Evolutionary conservation across 2,888 invertebrate species (phyloP).

Genomic region (Yponomeuta evonymella): DNA sequence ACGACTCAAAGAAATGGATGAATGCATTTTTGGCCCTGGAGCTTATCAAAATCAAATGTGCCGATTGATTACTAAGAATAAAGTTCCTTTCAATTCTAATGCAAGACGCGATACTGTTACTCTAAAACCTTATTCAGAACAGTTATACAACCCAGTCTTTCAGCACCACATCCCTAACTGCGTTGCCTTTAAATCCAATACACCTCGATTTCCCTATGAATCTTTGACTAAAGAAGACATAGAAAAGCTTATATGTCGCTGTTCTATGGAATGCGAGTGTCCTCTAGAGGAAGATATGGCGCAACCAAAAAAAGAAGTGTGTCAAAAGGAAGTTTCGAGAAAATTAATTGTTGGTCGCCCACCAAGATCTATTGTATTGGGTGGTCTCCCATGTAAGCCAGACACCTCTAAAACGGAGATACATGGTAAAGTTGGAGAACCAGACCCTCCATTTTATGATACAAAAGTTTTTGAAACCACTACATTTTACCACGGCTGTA

Average conservation of each 20-base stretch:
- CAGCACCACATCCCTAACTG: constrained; percentile 44
- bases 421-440: not conserved
- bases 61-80: constrained; percentile 29
- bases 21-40: constrained; percentile 48
- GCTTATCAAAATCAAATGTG: constrained; percentile 39
- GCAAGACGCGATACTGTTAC: constrained; percentile 42
- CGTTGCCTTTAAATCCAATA: constrained; percentile 44
- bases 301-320: constrained; percentile 27
- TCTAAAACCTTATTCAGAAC: constrained; percentile 38
- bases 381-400: constrained; percentile 36
- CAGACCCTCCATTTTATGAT: constrained; percentile 48
- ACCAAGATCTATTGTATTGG: constrained; percentile 30
- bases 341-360: constrained; percentile 45
- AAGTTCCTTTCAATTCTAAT: constrained; percentile 41
- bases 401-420: constrained; percentile 30
- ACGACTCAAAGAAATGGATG: constrained; percentile 32
- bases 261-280: constrained; percentile 52
- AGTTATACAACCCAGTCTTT: constrained; percentile 16
- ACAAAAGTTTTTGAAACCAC: constrained; percentile 41
- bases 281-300: constrained; percentile 29
- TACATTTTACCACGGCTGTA: constrained; percentile 56
- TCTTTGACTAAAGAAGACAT: constrained; percentile 45
- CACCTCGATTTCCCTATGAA: constrained; percentile 54
- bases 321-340: constrained; percentile 42
- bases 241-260: constrained; percentile 49